Evolutionary conservation across 2,113 vertebrate species (phyloP).

Genomic region (Rhea americana): DNA sequence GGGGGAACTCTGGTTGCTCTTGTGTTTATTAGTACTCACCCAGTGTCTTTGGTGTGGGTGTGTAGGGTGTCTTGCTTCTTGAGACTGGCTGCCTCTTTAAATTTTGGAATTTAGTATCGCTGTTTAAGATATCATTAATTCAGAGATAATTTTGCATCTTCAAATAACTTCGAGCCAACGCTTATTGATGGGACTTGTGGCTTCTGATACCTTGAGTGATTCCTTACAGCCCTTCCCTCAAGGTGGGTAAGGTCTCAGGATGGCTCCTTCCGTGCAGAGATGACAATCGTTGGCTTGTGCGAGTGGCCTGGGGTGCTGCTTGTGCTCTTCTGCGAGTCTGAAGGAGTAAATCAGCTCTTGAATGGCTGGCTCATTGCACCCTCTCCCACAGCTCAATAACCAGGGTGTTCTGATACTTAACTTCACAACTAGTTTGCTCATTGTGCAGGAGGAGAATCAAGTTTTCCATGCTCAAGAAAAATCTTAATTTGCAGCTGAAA

Average conservation of each 20-base stretch:
- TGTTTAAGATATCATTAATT: no score
- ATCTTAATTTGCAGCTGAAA: neutral
- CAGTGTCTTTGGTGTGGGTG: neutral
- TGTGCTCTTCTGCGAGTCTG: neutral
- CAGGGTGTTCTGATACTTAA: no score
- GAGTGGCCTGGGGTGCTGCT: neutral
- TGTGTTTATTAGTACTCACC: neutral
- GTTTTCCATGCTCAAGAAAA: neutral
- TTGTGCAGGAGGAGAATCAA: neutral
- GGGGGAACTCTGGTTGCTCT: neutral
- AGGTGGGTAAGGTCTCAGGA: neutral
- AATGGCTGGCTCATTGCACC: neutral
- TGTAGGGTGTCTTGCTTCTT: neutral
- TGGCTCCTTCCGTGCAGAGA: neutral
- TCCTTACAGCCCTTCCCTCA: neutral
- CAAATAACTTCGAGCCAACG: neutral
- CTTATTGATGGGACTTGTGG: neutral
- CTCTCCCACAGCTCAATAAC: neutral
- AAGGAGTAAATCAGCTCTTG: rapidly evolving
- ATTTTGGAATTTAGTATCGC: neutral
- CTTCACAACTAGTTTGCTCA: neutral
- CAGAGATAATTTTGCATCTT: neutral
- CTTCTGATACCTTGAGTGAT: neutral
- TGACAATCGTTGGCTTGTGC: neutral
- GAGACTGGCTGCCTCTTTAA: neutral